Base-by-base conservation (phyloP, 2,113 vertebrate species). In the Elephantulus edwardii region DNA sequence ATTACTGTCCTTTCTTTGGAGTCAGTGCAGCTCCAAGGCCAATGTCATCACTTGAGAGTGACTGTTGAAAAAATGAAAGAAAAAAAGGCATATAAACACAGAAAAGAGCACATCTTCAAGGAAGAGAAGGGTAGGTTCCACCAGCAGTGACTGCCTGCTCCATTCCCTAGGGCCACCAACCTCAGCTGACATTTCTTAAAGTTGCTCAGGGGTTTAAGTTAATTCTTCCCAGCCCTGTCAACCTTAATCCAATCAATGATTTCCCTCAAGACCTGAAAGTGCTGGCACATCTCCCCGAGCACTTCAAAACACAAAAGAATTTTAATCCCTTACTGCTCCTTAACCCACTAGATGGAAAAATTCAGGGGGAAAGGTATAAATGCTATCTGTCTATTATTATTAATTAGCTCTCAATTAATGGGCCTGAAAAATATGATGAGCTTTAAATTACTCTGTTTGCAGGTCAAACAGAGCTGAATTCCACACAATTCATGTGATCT, bases 191-290 rank as follows among this genome's bases (percentile, higher is more conserved):
- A n/a, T 26, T 24, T 85, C 78, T 71, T 42, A 26, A 77, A 90
- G 14, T 72, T 56, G 64, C n/a, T 78, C 42, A 1, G 84, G 60
- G 89, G 79, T 20, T 35, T 82, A 74, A 93, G 77, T 44, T 83
- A 82, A 93, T 86, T 83, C 81, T 86, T 88, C 46, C 89, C 13
- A 93, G 48, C 7, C 56, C 81, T 38, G 75, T 54, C 77, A 94
- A 75, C n/a, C 35, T 60, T 84, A 91, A 92, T 88, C 86, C 72
- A 93, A 95, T 92, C 76, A 75, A 42, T 11, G 26, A 17, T 40
- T 42, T 75, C 54, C 44, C 68, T 56, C 42, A n/a, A 50, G 87
- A 68, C 85, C 78, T 77, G 81, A 80, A 66, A 68, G 46, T 28
- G 22, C 40, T 94, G 90, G 92, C 92, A 77, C 13, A n/a, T 90